These are phyloP conservation scores for Theretra japonica DNA, from an alignment of 2,888 invertebrate species.

Conservation along the genomic window DNA sequence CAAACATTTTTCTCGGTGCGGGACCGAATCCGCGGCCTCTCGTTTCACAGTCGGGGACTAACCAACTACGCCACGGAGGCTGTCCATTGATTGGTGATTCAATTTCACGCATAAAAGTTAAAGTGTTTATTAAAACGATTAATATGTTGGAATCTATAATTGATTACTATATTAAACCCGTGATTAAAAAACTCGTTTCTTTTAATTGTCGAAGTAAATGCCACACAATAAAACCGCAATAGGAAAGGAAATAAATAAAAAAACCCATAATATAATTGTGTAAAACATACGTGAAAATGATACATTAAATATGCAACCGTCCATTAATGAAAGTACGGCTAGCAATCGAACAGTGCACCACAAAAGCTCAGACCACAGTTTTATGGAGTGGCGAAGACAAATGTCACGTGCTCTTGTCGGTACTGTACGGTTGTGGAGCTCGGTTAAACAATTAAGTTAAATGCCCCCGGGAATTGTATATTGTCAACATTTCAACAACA, in stretches of 20 bases:
- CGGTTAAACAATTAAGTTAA: conserved; percentile 16
- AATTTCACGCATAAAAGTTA: too few species aligned
- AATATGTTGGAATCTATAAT: too few species aligned
- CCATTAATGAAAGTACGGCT: background rate
- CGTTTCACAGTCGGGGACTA: too few species aligned
- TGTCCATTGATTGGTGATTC: too few species aligned
- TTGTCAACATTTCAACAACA: conserved; percentile 13
- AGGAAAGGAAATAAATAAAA: background rate
- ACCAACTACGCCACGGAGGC: too few species aligned
- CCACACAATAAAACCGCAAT: background rate
- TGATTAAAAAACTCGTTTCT: too few species aligned
- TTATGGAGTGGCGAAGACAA: background rate
- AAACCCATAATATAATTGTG: background rate
- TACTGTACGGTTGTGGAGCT: conserved; percentile 1
- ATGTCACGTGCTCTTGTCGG: conserved; percentile 11
- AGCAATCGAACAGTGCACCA: conserved; percentile 4
- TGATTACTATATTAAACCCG: too few species aligned
- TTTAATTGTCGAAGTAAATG: too few species aligned
- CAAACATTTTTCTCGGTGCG: too few species aligned
- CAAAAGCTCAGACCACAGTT: background rate
- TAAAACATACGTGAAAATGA: background rate
- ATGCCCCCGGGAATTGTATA: conserved; percentile 4
- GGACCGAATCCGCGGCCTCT: too few species aligned
- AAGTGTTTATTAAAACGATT: too few species aligned
- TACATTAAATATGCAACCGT: conserved; percentile 6